Base-by-base conservation (phyloP, 2,888 invertebrate species). In the Campoplex capitator region DNA sequence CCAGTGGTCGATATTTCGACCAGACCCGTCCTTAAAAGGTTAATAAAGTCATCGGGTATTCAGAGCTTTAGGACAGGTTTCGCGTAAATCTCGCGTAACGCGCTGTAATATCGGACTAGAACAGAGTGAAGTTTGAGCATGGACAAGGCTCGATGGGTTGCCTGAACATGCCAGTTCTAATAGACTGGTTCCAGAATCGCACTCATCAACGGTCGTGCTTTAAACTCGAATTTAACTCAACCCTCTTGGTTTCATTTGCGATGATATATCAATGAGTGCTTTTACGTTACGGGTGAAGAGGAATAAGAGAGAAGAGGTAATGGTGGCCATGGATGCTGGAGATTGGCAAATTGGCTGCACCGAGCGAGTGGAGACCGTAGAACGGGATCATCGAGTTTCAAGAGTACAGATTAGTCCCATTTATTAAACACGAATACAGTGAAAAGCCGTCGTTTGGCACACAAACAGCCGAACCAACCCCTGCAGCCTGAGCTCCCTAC, bases 201-300 rank as follows among this genome's bases (percentile, higher is more conserved):
- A 28, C 56, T 45, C 82, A 82, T 75, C 62, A 78, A 65, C 82
- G 62, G 76, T 51, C 54, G 90, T 90, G 93, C 92, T 93, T 92
- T 92, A 92, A 93, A 93, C 93, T 93, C 92, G 92, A 94, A 91
- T 93, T 93, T 93, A 93, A 93, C 93, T 92, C 92, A 90, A 88
- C 88, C 90, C 90, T 90, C 90, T 91, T 91, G 92, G 93, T 93
- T 93, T 94, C 94, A 94, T 94, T 93, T 91, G 92, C 92, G 92
- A 91, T 92, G 92, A 92, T 45, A 32, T 62, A 68, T 92, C 92
- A 93, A 91, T 92, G 90, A 92, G 81, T 51, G 88, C 76, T 77
- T 83, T 76, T 79, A 78, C 79, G 80, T 75, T 70, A 54, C 67
- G 80, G 54, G 82, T 38, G 13, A 68, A 54, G 38, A 56, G 68